These are phyloP conservation scores for Strigamia transsilvanica DNA, from an alignment of 2,888 invertebrate genomes.

Conservation along the genomic window DNA sequence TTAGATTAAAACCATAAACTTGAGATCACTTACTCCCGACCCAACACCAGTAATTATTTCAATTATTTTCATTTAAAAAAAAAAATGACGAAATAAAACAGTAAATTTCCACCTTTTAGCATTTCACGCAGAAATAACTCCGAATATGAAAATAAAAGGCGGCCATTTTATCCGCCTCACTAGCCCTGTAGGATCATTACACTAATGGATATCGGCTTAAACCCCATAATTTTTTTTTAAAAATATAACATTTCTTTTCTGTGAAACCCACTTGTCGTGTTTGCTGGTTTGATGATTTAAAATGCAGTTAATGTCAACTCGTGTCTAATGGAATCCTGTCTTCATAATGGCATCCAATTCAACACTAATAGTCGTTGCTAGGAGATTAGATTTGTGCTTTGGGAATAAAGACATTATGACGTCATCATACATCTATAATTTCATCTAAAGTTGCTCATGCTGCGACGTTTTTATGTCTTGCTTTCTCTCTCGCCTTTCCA, in stretches of 20 bases:
- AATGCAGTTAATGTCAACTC: slow-evolving; percentile 40
- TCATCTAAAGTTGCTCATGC: neutral
- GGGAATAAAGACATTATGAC: slow-evolving; percentile 42
- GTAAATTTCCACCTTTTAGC: neutral
- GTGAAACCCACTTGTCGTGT: slow-evolving; percentile 23
- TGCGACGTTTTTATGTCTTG: neutral
- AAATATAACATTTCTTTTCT: slow-evolving; percentile 17
- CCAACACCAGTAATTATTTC: neutral
- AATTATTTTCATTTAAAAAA: neutral
- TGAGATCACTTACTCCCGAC: neutral
- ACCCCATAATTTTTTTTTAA: neutral
- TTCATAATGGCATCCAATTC: slow-evolving; percentile 42
- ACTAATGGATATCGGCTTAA: slow-evolving; percentile 22
- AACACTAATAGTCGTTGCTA: slow-evolving; percentile 36
- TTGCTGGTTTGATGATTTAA: slow-evolving; percentile 28
- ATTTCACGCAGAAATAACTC: neutral
- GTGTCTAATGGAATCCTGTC: slow-evolving; percentile 42
- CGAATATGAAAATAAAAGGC: neutral
- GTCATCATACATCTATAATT: slow-evolving; percentile 40
- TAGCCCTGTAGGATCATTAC: neutral
- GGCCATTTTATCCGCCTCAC: slow-evolving; percentile 11
- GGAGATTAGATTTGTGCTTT: slow-evolving; percentile 39
- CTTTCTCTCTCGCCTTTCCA: neutral
- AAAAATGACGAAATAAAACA: neutral
- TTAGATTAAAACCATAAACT: no score